Conservation (phyloP, 2,797 vertebrate species). For the Tenualosa thibaudeaui region DNA sequence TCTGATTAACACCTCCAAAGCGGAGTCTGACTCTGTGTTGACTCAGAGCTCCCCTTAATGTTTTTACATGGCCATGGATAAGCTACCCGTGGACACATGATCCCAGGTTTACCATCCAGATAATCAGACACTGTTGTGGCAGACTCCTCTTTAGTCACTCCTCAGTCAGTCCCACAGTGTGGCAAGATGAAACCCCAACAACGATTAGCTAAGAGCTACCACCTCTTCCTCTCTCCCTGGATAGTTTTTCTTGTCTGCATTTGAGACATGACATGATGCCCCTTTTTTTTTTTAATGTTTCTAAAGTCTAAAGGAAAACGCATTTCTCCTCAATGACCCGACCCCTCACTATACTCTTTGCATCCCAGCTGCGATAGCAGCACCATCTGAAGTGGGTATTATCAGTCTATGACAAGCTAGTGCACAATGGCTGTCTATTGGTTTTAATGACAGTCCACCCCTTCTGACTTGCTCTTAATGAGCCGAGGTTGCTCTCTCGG, state of each 20-base stretch:
- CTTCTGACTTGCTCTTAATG: slow-evolving; percentile 1
- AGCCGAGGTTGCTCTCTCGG: not conserved
- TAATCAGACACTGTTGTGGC: slow-evolving; percentile 9
- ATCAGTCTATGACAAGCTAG: not conserved
- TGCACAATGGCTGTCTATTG: not conserved
- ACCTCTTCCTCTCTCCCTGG: not conserved
- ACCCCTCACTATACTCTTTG: not conserved
- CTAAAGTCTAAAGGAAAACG: not conserved
- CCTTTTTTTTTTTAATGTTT: not conserved
- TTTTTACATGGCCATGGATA: slow-evolving; percentile 2
- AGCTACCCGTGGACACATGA: not conserved
- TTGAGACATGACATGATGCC: not conserved
- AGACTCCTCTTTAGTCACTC: not conserved
- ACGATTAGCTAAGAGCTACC: not conserved
- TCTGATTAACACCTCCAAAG: slow-evolving; percentile 16
- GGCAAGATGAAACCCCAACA: not conserved
- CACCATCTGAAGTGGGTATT: not conserved
- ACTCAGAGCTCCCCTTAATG: slow-evolving; percentile 4
- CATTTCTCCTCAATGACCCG: not conserved
- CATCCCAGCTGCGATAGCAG: not conserved
- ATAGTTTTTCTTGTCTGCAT: not conserved
- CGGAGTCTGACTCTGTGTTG: not conserved
- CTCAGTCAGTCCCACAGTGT: not conserved
- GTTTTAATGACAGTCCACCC: not conserved
- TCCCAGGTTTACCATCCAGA: not conserved